phyloP scores from a whole-genome alignment of 1,140 invertebrate genomes.

The Ceratosolen solmsi region DNA sequence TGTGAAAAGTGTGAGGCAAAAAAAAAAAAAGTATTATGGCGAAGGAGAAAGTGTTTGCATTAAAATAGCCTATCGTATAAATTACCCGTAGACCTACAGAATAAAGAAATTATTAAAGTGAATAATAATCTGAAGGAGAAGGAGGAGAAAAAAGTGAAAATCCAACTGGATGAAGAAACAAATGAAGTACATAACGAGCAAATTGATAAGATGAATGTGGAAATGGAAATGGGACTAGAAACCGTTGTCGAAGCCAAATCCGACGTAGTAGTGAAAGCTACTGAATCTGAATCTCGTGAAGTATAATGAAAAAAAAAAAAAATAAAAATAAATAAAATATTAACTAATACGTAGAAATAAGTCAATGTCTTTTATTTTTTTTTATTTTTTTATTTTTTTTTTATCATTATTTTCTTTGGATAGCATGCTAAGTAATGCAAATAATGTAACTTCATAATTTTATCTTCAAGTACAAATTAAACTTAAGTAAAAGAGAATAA shows the following conservation, averaged over 20 bases:
- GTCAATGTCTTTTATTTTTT: background rate
- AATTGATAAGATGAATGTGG: slow-evolving; percentile 49
- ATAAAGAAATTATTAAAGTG: slow-evolving; percentile 41
- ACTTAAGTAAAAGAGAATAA: too few species aligned
- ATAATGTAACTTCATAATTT: too few species aligned
- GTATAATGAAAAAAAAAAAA: slow-evolving; percentile 32
- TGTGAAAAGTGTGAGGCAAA: background rate
- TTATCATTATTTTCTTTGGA: too few species aligned
- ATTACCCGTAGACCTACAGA: slow-evolving; percentile 47
- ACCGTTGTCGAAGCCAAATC: background rate
- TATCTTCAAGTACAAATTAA: too few species aligned
- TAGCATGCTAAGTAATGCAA: too few species aligned
- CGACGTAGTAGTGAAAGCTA: background rate
- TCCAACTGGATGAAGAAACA: background rate
- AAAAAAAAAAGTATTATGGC: background rate
- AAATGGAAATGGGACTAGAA: slow-evolving; percentile 37
- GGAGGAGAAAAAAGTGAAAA: background rate
- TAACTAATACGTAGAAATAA: slow-evolving; percentile 25
- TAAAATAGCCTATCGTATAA: background rate
- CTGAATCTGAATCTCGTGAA: slow-evolving; percentile 4
- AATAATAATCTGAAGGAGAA: slow-evolving; percentile 18
- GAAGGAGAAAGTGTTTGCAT: background rate
- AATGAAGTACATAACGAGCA: slow-evolving; percentile 47
- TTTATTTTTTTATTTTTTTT: background rate
- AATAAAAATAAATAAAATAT: too few species aligned